Base-by-base conservation (phyloP, 1,140 invertebrate genomes). In the Eupeodes corollae region DNA sequence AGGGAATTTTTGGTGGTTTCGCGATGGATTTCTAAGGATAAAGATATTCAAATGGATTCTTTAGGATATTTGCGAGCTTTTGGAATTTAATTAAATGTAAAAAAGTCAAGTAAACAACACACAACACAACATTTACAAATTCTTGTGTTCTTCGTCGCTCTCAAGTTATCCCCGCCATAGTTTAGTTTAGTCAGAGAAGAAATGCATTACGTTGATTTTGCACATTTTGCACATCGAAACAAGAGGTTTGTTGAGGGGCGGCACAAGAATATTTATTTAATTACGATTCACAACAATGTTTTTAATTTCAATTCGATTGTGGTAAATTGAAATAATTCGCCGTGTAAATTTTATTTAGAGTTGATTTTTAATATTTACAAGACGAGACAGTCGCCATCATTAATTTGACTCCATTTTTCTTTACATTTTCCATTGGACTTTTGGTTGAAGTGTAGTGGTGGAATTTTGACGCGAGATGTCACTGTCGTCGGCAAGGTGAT, bases 311-410 rank as follows among this genome's bases (percentile, higher is more conserved):
- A 44, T 12, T n/a, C 30, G 34, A 9, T 18, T 46, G 21, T 46
- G 21, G 15, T 33, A 26, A 44, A 15, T 35, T 35, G 34, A 35
- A 6, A 2, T 11, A 26, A 9, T 44, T 16, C 11, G 13, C 42
- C 11, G n/a, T 18, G 14, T 18, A 44, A 32, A 32, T 32, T 33
- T 32, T 18, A 33, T 15, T 44, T 31, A 42, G 40, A 16, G 35
- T 14, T 38, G 14, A 26, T 41, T 47, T 39, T 47, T 47, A 47
- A 47, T 47, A 47, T 47, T 47, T 47, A 47, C 38, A 47, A 39
- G 46, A 37, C 15, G n/a, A 47, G 34, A 47, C 46, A 31, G 31
- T 31, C 46, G 46, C 46, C 46, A 47, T 47, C 21, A 47, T 47
- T 40, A 41, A 43, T 41, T 40, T 19, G 37, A 47, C 46, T 47